These are phyloP conservation scores for Perizoma flavofasciatum DNA, from an alignment of 2,888 invertebrate species.

Conservation along the genomic window DNA sequence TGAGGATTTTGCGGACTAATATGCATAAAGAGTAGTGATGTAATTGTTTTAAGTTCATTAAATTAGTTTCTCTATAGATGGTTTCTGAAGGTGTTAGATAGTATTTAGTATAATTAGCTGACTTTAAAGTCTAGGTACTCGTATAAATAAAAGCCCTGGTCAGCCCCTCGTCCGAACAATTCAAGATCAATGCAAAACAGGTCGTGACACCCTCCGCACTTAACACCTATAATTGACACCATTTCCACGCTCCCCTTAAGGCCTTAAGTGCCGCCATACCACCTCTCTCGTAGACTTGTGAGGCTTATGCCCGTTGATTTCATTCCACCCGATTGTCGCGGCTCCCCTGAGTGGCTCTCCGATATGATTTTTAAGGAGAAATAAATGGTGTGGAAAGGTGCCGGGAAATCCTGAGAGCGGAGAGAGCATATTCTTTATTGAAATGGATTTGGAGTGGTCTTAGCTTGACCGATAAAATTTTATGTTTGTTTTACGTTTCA, in stretches of 20 bases:
- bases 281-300: conserved; percentile 69
- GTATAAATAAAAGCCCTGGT: conserved; percentile 26
- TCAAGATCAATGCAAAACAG: conserved; percentile 49
- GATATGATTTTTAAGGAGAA: conserved; percentile 74
- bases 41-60: too few relatives aligned
- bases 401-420: conserved; percentile 52
- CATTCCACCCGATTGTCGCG: conserved; percentile 79
- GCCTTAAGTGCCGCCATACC: conserved; percentile 59
- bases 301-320: conserved; percentile 79
- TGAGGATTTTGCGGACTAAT: too few relatives aligned
- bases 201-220: conserved; percentile 61
- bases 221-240: conserved; percentile 81
- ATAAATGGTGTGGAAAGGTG: conserved; percentile 80
- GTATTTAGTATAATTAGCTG: too few relatives aligned
- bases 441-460: conserved; percentile 45
- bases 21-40: too few relatives aligned
- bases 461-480: conserved; percentile 41
- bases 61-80: too few relatives aligned
- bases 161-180: conserved; percentile 28
- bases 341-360: conserved; percentile 62
- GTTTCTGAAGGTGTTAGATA: too few relatives aligned
- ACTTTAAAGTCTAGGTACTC: neutral
- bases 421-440: conserved; percentile 47
- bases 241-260: conserved; percentile 75
- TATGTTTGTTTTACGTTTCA: conserved; percentile 14